Evolutionary conservation across 2,888 invertebrate species (phyloP).

Genomic region (Ichneumon xanthorius): DNA sequence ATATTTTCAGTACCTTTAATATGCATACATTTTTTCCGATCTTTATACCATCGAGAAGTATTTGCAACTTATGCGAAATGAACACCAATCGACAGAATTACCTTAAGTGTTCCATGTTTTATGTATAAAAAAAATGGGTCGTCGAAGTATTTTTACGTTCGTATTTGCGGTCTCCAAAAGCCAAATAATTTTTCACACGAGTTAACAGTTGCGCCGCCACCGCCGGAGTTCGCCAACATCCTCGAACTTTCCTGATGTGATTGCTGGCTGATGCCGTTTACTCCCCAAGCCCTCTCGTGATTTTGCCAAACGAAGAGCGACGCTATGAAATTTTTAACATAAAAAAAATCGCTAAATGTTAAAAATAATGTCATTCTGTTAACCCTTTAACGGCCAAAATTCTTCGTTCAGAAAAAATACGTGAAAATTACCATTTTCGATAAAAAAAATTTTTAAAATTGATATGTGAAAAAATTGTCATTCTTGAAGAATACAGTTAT

Average conservation of each 20-base stretch:
- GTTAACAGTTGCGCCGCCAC: slow-evolving; percentile 59
- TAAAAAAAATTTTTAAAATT: background rate
- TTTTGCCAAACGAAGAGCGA: background rate
- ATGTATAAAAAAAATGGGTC: background rate
- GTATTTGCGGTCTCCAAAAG: slow-evolving; percentile 27
- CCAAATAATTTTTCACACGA: slow-evolving; percentile 42
- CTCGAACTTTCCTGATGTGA: background rate
- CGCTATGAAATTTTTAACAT: background rate
- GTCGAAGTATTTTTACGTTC: slow-evolving; percentile 2
- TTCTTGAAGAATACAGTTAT: too few relatives aligned
- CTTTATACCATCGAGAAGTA: too few relatives aligned
- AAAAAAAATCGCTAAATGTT: background rate
- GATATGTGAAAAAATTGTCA: too few relatives aligned
- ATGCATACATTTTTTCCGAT: too few relatives aligned
- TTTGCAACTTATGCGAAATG: too few relatives aligned
- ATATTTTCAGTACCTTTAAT: too few relatives aligned
- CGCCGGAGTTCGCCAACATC: slow-evolving; percentile 20
- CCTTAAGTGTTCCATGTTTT: background rate
- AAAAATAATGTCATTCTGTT: too few relatives aligned
- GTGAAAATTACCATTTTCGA: background rate
- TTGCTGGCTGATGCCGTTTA: background rate
- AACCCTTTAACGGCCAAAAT: background rate
- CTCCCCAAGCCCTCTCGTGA: background rate
- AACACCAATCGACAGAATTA: too few relatives aligned
- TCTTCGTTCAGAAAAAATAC: background rate